Percentiles rank a stretch among this genome's conserved stretches.
Evolutionary conservation across 2,797 vertebrate genomes (phyloP).

Genomic region (Gastrophryne carolinensis): DNA sequence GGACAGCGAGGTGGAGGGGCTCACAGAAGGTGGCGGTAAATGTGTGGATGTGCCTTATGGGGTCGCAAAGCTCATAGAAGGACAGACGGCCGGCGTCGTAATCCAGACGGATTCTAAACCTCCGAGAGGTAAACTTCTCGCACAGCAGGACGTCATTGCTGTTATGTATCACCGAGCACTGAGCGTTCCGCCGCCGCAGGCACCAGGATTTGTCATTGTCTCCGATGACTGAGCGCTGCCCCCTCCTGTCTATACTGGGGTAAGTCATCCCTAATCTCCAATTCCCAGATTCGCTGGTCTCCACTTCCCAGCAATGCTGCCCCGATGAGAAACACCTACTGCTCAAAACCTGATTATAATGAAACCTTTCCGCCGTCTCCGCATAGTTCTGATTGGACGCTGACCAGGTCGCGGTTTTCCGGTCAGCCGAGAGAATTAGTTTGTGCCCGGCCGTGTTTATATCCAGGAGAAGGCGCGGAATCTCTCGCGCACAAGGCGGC

Average conservation of each 20-base stretch:
- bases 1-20: not conserved
- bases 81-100: constrained; percentile 11
- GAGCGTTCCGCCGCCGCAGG: not conserved
- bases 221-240: not conserved
- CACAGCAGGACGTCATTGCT: not conserved
- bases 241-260: not conserved
- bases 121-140: not conserved
- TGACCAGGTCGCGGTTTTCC: not conserved
- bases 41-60: constrained; percentile 8
- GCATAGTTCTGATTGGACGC: too few species aligned
- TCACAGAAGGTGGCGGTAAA: not conserved
- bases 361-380: not conserved
- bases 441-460: not conserved
- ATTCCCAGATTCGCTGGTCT: not conserved
- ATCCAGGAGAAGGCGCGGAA: not conserved
- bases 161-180: not conserved
- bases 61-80: constrained; percentile 11
- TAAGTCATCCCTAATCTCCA: not conserved
- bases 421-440: not conserved
- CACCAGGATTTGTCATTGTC: not conserved
- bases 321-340: not conserved
- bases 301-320: not conserved
- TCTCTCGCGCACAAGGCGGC: too few species aligned
- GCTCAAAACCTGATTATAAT: not conserved
- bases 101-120: constrained; percentile 5